Evolutionary conservation across 2,797 vertebrate genomes (phyloP), one percentile per base, ranked within the genome.

Genomic region (Acanthopagrus latus): DNA sequence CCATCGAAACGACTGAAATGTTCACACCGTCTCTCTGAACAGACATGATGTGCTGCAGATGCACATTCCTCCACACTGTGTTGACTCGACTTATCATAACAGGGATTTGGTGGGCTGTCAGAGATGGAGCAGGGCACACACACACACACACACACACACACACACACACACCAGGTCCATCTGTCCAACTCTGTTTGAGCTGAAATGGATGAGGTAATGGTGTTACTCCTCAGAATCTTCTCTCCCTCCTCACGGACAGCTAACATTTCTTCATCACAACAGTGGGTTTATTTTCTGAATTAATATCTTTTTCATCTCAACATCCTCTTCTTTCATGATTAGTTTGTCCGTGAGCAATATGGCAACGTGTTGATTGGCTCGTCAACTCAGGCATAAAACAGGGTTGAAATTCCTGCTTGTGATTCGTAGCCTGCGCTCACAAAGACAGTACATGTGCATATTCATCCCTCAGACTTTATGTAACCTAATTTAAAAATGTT

Each of bases 161-260:
- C 69, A 50, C 57, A 38, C 38, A 18, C 62, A 48, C 66, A 74
- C 65, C 57, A 38, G 76, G 74, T 89, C 89, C 88, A 91, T 89
- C 86, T 88, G 87, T 84, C 73, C 44, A 4, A 2, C 84, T 78
- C 83, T 48, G 83, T 81, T 80, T 81, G 87, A 81, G 84, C 62
- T 90, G 76, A 85, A 78, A 62, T 33, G 59, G 89, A 93, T 94
- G 93, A 94, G 88, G 91, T 93, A 90, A 95, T 92, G 84, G 17
- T 59, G 87, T n/a, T 86, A 56, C 73, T 78, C 74, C 64, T 86
- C 87, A 78, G 72, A 71, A 74, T 71, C 62, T 75, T 78, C 68
- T 71, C 63, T 44, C 50, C 55, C 58, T 58, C 74, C 63, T 66
- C 48, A 81, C 51, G 44, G 68, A 60, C 17, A n/a, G 50, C 48